Evolutionary conservation across 2,888 invertebrate species (phyloP), one percentile per base, ranked within the genome.

Genomic region (Melikaiella ostensackeni): DNA sequence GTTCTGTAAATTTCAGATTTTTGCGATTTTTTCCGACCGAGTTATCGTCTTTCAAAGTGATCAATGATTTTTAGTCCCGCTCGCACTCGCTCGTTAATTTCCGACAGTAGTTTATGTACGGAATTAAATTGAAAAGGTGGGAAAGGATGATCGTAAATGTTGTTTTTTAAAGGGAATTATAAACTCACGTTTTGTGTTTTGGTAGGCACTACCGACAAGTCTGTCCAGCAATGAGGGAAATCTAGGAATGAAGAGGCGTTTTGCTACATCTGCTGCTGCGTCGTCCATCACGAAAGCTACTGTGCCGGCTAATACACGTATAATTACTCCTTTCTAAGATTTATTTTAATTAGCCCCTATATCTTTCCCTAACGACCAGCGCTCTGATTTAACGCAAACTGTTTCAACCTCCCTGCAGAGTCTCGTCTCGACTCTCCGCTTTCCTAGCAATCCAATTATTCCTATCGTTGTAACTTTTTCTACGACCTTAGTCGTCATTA

Each of bases 301-400:
- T 82, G 80, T 84, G 88, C 88, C 84, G 87, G 89, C 91, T 91
- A 91, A 91, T 91, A 91, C 91, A 91, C 91, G 91, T 91, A 91
- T 91, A 91, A 91, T 91, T 91, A 91, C 91, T 91, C 91, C 88
- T 88, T 89, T 89, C 91, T 90, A 91, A 91, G 91, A 91, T 91
- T 91, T 91, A 91, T 91, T 91, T 91, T 91, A 91, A 91, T 91
- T 91, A 91, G 89, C 86, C 89, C 83, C 88, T 91, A 90, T 88
- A 90, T 91, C 90, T 91, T 90, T 87, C 86, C 84, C 90, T 91
- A 91, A 91, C 91, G 91, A 91, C 89, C 90, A 83, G 64, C 86
- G 83, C 87, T 85, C 87, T 88, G 88, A 88, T 89, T 88, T 87
- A 86, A 86, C 85, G 81, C 84, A 82, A 85, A 84, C 86, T 86